phyloP scores from a whole-genome alignment of 2,888 invertebrate species.

The Eupithecia abbreviata region DNA sequence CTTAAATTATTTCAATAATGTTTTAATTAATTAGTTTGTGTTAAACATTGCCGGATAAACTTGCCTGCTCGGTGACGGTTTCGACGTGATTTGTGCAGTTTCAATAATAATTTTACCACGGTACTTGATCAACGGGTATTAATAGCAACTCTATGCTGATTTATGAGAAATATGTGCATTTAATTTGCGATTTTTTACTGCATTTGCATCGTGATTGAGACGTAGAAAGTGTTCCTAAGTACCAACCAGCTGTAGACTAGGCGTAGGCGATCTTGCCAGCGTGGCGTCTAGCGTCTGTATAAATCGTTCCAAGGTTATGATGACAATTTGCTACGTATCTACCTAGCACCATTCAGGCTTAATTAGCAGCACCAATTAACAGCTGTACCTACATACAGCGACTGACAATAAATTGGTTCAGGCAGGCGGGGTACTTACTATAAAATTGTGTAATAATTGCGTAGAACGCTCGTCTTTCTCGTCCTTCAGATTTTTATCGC shows the following conservation, averaged over 20 bases:
- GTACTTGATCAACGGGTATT: constrained; percentile 27
- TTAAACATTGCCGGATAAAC: constrained; percentile 55
- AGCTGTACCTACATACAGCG: constrained; percentile 51
- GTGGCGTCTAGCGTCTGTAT: constrained; percentile 12
- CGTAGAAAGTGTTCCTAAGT: constrained; percentile 22
- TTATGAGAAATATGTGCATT: constrained; percentile 46
- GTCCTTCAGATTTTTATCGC: constrained; percentile 19
- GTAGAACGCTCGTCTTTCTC: constrained; percentile 16
- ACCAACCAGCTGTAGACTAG: not conserved
- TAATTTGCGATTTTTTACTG: constrained; percentile 29
- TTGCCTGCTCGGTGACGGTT: constrained; percentile 40
- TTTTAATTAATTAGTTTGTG: constrained; percentile 54
- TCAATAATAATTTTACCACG: constrained; percentile 32
- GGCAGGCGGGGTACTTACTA: constrained; percentile 13
- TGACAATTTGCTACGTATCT: constrained; percentile 38
- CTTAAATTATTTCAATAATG: constrained; percentile 31
- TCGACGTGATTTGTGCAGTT: constrained; percentile 32
- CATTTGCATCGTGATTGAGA: constrained; percentile 18
- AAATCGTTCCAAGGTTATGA: constrained; percentile 46
- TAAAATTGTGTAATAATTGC: constrained; percentile 13
- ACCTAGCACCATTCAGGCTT: constrained; percentile 48
- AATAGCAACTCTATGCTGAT: constrained; percentile 29
- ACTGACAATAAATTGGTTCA: constrained; percentile 29
- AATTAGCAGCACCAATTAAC: constrained; percentile 63
- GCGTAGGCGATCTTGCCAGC: not conserved